Percentiles rank a stretch among this genome's conserved stretches.
Evolutionary conservation across 1,140 invertebrate species (phyloP).

Genomic region (Drosophila truncata): DNA sequence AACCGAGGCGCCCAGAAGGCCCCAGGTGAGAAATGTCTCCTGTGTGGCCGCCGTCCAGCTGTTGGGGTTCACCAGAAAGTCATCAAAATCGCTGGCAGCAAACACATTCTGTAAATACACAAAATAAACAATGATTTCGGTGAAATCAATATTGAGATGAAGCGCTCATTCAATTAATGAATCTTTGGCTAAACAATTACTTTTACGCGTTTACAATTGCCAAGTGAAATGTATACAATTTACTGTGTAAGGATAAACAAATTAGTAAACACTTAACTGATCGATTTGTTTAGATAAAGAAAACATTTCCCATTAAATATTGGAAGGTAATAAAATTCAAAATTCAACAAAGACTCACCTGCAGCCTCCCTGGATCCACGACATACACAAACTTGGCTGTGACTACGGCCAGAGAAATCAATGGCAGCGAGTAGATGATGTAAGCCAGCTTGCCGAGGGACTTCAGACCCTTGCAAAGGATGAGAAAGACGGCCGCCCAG

Average conservation of each 20-base stretch:
- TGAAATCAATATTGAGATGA: not conserved
- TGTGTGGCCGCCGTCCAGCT: slow-evolving; percentile 95
- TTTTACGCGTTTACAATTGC: not conserved
- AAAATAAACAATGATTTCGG: not conserved
- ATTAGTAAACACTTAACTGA: not conserved
- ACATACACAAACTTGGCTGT: slow-evolving; percentile 73
- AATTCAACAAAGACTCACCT: slow-evolving; percentile 45
- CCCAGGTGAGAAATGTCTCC: slow-evolving; percentile 96
- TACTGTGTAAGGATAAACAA: not conserved
- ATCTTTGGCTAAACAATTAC: slow-evolving; percentile 1
- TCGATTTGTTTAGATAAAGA: not conserved
- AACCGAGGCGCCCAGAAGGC: slow-evolving; percentile 92
- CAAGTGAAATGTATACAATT: not conserved
- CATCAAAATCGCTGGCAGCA: slow-evolving; percentile 91
- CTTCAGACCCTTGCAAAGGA: slow-evolving; percentile 94
- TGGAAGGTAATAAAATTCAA: not conserved
- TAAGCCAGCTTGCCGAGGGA: slow-evolving; percentile 92
- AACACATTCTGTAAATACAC: slow-evolving; percentile 88
- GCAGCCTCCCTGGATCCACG: slow-evolving; percentile 67
- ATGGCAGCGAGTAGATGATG: slow-evolving; percentile 63
- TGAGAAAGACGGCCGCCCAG: slow-evolving; percentile 95
- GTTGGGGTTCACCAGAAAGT: slow-evolving; percentile 94
- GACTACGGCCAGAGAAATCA: slow-evolving; percentile 61
- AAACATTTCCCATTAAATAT: not conserved
- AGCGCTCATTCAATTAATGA: not conserved